phyloP scores from a whole-genome alignment of 1,140 invertebrate genomes.

The Caerostris darwini region DNA sequence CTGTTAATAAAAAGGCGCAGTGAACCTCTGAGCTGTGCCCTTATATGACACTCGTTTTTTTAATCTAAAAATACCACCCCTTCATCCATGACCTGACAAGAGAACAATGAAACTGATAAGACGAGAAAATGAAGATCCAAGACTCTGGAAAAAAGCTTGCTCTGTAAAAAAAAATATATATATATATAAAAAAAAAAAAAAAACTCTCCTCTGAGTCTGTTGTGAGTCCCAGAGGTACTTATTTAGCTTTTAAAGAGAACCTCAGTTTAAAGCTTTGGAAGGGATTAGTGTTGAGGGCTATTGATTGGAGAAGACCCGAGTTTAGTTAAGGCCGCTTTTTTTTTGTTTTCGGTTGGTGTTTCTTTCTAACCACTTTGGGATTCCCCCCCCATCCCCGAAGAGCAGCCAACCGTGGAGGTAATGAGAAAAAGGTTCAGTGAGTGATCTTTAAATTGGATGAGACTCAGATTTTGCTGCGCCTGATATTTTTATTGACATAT shows the following conservation, averaged over 20 bases:
- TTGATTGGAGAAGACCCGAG: not conserved
- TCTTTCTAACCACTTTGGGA: too few species aligned
- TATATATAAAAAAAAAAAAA: not conserved
- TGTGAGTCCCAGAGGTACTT: not conserved
- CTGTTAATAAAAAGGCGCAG: too few species aligned
- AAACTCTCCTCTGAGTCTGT: not conserved
- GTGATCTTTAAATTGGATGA: not conserved
- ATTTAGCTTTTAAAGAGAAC: not conserved
- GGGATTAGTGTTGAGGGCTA: not conserved
- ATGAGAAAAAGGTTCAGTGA: not conserved
- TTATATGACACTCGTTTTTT: not conserved
- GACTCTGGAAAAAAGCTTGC: not conserved
- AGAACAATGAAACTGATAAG: constrained; percentile 53
- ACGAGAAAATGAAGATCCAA: not conserved
- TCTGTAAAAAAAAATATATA: not conserved
- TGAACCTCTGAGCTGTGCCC: not conserved
- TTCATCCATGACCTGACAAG: not conserved
- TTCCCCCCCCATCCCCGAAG: not conserved
- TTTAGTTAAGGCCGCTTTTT: not conserved
- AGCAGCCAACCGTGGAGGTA: not conserved
- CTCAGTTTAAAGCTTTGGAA: not conserved
- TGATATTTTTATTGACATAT: too few species aligned
- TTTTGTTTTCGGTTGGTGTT: not conserved
- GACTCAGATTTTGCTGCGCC: not conserved
- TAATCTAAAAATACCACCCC: not conserved